These are phyloP conservation scores for Camponotus floridanus DNA, from an alignment of 1,140 invertebrate species.

Conservation along the genomic window DNA sequence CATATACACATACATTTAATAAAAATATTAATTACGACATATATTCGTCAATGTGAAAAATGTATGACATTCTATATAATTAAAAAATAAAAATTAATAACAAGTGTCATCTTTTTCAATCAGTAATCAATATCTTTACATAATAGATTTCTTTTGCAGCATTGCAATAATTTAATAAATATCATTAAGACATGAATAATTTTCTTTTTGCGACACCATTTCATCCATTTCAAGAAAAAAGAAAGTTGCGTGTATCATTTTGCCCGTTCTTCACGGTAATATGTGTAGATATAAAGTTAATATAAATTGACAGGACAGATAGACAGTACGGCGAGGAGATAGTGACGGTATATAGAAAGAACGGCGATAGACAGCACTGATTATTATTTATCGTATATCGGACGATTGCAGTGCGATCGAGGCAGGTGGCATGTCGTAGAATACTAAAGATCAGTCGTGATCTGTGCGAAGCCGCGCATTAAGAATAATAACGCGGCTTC, in stretches of 20 bases:
- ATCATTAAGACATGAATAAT: conserved; percentile 23
- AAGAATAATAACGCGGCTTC: not conserved
- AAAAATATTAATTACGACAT: not conserved
- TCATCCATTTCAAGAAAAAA: not conserved
- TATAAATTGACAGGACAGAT: conserved; percentile 36
- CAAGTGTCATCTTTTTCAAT: not conserved
- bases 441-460: conserved; percentile 79
- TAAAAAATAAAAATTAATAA: not conserved
- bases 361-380: conserved; percentile 32
- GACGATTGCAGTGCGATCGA: conserved; percentile 33
- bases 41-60: not conserved
- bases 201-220: no score
- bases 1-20: not conserved
- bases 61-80: not conserved
- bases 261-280: conserved; percentile 9
- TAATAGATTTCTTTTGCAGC: not conserved
- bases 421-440: conserved; percentile 57
- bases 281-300: conserved; percentile 40
- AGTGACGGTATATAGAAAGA: conserved; percentile 25
- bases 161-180: not conserved
- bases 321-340: conserved; percentile 37
- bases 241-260: conserved; percentile 35
- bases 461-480: conserved; percentile 31
- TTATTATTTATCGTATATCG: conserved; percentile 40
- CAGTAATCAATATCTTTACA: not conserved